Evolutionary conservation across 2,797 vertebrate genomes (phyloP).

Genomic region (Poeciliopsis paucimaculata): DNA sequence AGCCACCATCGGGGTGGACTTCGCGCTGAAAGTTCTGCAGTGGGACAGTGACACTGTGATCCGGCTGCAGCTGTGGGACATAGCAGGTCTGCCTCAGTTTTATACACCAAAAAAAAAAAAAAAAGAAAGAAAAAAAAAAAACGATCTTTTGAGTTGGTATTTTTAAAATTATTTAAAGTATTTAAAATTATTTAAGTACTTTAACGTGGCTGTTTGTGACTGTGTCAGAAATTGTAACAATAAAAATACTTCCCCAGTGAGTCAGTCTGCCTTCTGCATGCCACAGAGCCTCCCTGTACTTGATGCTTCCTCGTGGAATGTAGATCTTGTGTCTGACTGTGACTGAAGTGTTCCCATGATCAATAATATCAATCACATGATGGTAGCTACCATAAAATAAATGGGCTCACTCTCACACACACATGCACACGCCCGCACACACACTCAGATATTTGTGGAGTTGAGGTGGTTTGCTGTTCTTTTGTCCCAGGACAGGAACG

Average conservation of each 20-base stretch:
- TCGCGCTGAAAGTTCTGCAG: conserved; percentile 83
- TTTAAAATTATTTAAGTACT: not conserved
- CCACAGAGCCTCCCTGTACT: conserved; percentile 41
- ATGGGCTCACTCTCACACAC: conserved; percentile 21
- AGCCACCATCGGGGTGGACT: conserved; percentile 85
- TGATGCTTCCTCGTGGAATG: conserved; percentile 68
- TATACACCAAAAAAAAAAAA: no score
- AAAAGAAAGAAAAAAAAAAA: not conserved
- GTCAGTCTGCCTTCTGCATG: conserved; percentile 7
- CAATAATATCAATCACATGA: conserved; percentile 76
- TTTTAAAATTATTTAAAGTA: not conserved
- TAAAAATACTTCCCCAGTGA: not conserved
- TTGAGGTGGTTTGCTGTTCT: not conserved
- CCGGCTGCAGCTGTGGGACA: conserved; percentile 86
- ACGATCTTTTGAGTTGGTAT: not conserved
- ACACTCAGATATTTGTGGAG: not conserved
- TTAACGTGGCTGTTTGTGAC: not conserved
- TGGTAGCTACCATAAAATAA: conserved; percentile 24
- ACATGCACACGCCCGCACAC: not conserved
- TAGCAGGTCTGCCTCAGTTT: conserved; percentile 75
- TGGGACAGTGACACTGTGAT: conserved; percentile 80
- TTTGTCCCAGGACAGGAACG: conserved; percentile 82
- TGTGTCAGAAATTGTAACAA: not conserved
- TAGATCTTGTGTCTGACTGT: conserved; percentile 65
- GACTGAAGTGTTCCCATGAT: conserved; percentile 68